Conservation (phyloP, 1,140 invertebrate genomes). For the Nomia melanderi region DNA sequence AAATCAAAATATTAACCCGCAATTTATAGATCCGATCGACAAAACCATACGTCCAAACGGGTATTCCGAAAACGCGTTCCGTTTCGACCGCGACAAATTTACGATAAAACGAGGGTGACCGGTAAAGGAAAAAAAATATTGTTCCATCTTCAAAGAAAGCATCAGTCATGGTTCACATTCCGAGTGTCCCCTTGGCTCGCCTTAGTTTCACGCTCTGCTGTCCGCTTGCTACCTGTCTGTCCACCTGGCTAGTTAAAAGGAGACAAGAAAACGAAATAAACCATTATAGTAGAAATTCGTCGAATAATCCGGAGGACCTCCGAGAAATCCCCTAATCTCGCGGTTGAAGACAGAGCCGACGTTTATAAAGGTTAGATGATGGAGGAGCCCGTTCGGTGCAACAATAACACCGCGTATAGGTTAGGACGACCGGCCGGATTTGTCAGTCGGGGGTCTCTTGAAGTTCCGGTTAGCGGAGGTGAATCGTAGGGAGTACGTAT, state of each 20-base stretch:
- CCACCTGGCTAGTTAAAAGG: not conserved
- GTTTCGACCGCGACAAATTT: too few relatives aligned
- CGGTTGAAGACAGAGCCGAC: not conserved
- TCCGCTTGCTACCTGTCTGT: not conserved
- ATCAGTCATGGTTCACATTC: too few relatives aligned
- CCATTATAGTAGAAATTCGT: too few relatives aligned
- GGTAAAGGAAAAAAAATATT: too few relatives aligned
- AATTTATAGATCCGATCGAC: not conserved
- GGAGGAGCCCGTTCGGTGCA: not conserved
- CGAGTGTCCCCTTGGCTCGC: too few relatives aligned
- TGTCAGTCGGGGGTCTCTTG: constrained; percentile 9
- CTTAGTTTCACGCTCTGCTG: not conserved
- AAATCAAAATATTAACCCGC: not conserved
- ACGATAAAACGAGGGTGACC: too few relatives aligned
- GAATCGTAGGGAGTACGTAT: constrained; percentile 42
- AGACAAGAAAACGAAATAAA: not conserved
- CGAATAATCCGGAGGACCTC: too few relatives aligned
- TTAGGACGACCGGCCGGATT: not conserved
- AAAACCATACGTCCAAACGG: too few relatives aligned
- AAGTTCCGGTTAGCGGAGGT: constrained; percentile 32
- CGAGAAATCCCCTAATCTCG: not conserved
- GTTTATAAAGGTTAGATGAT: not conserved
- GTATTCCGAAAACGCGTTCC: too few relatives aligned
- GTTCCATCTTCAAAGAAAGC: too few relatives aligned
- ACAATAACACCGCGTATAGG: not conserved